phyloP scores from a whole-genome alignment of 2,113 vertebrate species.

The Riparia riparia region DNA sequence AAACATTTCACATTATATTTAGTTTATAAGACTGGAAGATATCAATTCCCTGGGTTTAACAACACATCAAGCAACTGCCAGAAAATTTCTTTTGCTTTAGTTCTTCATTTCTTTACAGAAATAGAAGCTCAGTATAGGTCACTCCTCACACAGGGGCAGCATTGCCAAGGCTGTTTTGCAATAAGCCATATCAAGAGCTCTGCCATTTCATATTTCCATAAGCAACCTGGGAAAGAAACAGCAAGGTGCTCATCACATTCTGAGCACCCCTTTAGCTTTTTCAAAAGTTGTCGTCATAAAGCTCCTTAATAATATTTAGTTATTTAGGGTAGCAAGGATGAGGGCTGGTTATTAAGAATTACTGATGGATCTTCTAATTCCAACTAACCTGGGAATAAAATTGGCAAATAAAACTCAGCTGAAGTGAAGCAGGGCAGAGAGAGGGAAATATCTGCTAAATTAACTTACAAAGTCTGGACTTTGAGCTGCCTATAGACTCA shows the following conservation, averaged over 20 bases:
- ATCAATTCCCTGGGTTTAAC: not conserved
- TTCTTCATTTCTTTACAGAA: not conserved
- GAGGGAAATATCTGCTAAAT: not conserved
- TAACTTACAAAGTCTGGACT: not conserved
- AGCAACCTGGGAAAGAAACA: not conserved
- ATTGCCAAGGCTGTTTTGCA: not conserved
- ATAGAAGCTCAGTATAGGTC: not conserved
- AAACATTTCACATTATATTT: not conserved
- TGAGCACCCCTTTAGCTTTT: too few species aligned
- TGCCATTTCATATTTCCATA: not conserved
- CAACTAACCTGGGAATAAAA: not conserved
- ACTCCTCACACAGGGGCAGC: not conserved
- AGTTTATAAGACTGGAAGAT: not conserved
- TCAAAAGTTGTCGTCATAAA: not conserved
- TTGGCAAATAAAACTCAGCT: not conserved
- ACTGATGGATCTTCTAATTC: not conserved
- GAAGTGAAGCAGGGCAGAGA: not conserved
- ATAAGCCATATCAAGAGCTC: not conserved
- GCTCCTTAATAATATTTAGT: not conserved
- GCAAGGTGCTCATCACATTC: rapidly evolving
- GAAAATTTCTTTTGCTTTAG: not conserved
- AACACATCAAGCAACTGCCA: not conserved
- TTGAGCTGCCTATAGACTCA: not conserved
- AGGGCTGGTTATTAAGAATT: not conserved
- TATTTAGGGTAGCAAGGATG: not conserved